Evolutionary conservation across 2,113 vertebrate species (phyloP), one percentile per base, ranked within the genome.

Genomic region (Mionectes macconnelli): DNA sequence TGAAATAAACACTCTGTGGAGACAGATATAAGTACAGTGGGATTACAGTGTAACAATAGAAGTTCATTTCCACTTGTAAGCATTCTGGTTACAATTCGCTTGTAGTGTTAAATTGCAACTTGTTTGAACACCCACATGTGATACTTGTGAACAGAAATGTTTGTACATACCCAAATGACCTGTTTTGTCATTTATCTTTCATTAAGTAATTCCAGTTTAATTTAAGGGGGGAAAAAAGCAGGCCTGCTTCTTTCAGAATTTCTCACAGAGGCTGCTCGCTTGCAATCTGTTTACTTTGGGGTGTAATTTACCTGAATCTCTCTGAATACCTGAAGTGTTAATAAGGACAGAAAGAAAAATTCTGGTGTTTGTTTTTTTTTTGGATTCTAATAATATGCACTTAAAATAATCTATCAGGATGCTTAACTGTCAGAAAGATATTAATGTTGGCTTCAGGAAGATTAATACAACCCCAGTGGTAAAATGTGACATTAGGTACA

Each of bases 371-470:
- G 79, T 52, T 18, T 13, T 89, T 89, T 60, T 68, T 24, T 83
- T 69, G 45, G 27, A 86, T 94, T 64, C 56, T 91, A 84, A 84
- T 86, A 77, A 67, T 62, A 81, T 47, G 55, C 50, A 45, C 57
- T 90, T 96, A 44, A 90, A 78, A 77, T 91, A 87, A 91, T 90
- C 86, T 90, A 40, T 90, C 77, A 82, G 69, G 79, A 83, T 91
- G 76, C 35, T 94, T 87, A 92, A 91, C 72, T 90, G 82, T 80
- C 39, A 96, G 39, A 23, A 96, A 15, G 42, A 75, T 96, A 88
- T 93, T 95, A 81, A 87, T 95, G 92, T 96, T 96, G 60, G 15
- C 25, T 93, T 94, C 33, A 42, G 80, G 57, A 96, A 94, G 62
- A 94, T 90, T 91, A 95, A 95, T 80, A 73, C 24, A 37, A 80